Evolutionary conservation across 2,888 invertebrate genomes (phyloP).

Genomic region (Cordilura impudica): DNA sequence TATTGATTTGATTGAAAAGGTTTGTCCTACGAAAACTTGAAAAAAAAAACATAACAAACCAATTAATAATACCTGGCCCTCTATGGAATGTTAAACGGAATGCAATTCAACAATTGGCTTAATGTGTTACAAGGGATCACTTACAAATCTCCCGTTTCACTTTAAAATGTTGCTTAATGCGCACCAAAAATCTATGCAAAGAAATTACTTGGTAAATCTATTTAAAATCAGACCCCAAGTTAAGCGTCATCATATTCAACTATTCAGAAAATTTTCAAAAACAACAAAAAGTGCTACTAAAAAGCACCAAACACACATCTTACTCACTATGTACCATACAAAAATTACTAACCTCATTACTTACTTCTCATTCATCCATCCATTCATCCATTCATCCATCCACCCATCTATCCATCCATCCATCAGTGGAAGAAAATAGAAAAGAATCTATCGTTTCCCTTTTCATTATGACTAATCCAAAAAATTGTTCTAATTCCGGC

Average conservation of each 20-base stretch:
- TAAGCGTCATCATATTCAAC: not conserved
- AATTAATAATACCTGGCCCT: not conserved
- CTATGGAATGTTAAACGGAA: slow-evolving; percentile 19
- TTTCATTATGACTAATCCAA: slow-evolving; percentile 48
- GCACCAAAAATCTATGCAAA: not conserved
- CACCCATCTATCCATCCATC: slow-evolving; percentile 23
- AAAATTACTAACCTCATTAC: slow-evolving; percentile 1
- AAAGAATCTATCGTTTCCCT: not conserved
- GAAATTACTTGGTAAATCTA: slow-evolving; percentile 20
- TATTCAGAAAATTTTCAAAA: not conserved
- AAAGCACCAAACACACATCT: not conserved
- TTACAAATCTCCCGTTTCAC: too few relatives aligned
- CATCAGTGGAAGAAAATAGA: not conserved
- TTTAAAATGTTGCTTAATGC: not conserved
- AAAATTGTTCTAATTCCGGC: slow-evolving; percentile 75
- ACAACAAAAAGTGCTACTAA: slow-evolving; percentile 2
- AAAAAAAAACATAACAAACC: not conserved
- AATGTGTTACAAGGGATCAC: too few relatives aligned
- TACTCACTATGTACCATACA: not conserved
- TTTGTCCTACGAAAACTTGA: slow-evolving; percentile 73
- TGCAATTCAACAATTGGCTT: not conserved
- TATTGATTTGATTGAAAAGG: slow-evolving; percentile 99
- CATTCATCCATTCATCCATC: slow-evolving; percentile 6
- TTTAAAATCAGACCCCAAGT: slow-evolving; percentile 26
- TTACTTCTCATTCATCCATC: slow-evolving; percentile 35